Evolutionary conservation across 2,888 invertebrate genomes (phyloP).

Genomic region (Campaea margaritaria): DNA sequence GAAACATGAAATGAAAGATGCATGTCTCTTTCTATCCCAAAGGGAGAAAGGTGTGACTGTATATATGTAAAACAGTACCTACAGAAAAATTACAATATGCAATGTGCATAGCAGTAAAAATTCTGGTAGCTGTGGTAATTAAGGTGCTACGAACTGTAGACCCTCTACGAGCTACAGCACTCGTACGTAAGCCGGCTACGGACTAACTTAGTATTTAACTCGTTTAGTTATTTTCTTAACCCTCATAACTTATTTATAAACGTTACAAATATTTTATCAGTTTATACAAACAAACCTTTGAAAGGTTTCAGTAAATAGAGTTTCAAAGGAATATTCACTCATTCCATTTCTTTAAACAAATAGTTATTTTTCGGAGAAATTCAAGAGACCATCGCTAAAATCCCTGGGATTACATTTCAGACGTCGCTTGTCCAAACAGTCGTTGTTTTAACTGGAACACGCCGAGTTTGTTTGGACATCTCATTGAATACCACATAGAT

Average conservation of each 20-base stretch:
- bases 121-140: not conserved
- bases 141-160: conserved; percentile 24
- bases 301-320: not conserved
- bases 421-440: conserved; percentile 37
- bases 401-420: conserved; percentile 28
- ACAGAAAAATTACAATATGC: no score
- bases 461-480: conserved; percentile 34
- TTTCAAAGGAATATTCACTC: not conserved
- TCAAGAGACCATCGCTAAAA: conserved; percentile 18
- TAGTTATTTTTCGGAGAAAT: conserved; percentile 7
- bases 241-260: no score
- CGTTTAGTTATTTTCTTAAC: no score
- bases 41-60: no score
- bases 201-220: no score
- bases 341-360: conserved; percentile 1
- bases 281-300: not conserved
- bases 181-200: no score
- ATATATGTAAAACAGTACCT: no score
- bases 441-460: conserved; percentile 39
- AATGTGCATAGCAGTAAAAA: no score
- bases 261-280: not conserved
- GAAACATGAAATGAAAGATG: no score
- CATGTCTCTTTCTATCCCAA: no score
- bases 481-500: conserved; percentile 32
- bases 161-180: conserved; percentile 18